Evolutionary conservation across 2,797 vertebrate species (phyloP).

Genomic region (Enteromius thamalakanensis): DNA sequence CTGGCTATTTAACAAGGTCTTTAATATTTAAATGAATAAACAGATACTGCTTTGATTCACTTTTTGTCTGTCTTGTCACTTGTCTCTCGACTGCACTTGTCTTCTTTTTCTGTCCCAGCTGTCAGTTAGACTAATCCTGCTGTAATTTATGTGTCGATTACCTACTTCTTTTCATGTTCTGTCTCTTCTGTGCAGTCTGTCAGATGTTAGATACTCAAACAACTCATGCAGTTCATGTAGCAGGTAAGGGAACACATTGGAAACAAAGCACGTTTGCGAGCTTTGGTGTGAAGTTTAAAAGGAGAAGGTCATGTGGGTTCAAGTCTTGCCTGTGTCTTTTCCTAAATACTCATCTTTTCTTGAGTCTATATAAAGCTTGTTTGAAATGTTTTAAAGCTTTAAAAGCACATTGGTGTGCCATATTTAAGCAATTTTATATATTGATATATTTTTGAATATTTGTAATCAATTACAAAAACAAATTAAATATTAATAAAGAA

Average conservation of each 20-base stretch:
- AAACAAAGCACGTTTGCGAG: not conserved
- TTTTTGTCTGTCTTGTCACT: constrained; percentile 34
- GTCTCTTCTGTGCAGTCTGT: constrained; percentile 72
- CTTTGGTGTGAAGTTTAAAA: not conserved
- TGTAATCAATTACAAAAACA: not conserved
- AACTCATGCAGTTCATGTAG: constrained; percentile 73
- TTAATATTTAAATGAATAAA: not conserved
- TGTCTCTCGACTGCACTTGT: constrained; percentile 9
- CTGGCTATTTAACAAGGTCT: not conserved
- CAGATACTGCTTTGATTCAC: constrained; percentile 57
- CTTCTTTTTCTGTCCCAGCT: constrained; percentile 27
- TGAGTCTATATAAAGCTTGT: not conserved
- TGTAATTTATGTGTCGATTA: constrained; percentile 25
- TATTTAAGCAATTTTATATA: not conserved
- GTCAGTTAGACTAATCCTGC: constrained; percentile 34
- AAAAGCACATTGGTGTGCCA: not conserved
- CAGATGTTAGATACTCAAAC: constrained; percentile 72
- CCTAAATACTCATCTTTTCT: not conserved
- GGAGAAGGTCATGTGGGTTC: not conserved
- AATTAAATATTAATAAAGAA: not conserved
- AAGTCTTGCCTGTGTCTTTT: not conserved
- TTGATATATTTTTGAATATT: not conserved
- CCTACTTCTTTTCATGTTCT: constrained; percentile 57
- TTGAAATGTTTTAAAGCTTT: not conserved
- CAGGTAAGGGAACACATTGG: constrained; percentile 72